Base-by-base conservation (phyloP, 2,797 vertebrate genomes). In the Tiaroga cobitis region DNA sequence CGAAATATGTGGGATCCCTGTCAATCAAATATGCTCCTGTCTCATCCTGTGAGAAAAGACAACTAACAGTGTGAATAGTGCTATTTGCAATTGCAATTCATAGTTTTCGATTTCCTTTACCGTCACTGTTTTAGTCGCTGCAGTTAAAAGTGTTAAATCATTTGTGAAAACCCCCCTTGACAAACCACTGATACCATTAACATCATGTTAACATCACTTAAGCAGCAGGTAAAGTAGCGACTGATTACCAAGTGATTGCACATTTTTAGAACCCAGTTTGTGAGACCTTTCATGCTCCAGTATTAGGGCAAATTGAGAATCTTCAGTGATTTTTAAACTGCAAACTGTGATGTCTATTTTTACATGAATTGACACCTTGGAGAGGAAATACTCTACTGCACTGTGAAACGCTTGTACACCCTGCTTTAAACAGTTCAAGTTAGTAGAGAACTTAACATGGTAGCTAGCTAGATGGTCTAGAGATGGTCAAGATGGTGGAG, bases 1-100 rank as follows among this genome's bases (percentile, higher is more conserved):
- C 98, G 80, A 99, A 99, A 93, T 99, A 99, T 54, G 97, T 97
- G 4, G 98, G 97, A 91, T 99, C 98, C 95, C 98, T 93, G 95
- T 99, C 98, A 90, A 99, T 99, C 93, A 99, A 95, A 95, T 99
- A 99, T 93, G 98, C 98, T 94, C 98, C 98, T 18, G 97, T 99
- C 93, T 99, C 98, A 94, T 99, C 98, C 98, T 99, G 89, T 54
- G 39, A 78, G 61, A 49, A 80, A 56, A 88, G 41, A 77, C 49
- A 83, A 21, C 51, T 34, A 18, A 65, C 59, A 39, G 70, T 37
- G 56, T 78, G 39, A 83, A 69, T 18, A 59, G 43, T 54, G 37
- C 37, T 84, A 63, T 26, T 78, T 61, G 32, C 41, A 61, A 63
- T 24, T 63, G 7, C 26, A 82, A 29, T 59, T 61, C 24, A 37